Conservation (phyloP, 2,888 invertebrate species). For the Drosophila mimetica region DNA sequence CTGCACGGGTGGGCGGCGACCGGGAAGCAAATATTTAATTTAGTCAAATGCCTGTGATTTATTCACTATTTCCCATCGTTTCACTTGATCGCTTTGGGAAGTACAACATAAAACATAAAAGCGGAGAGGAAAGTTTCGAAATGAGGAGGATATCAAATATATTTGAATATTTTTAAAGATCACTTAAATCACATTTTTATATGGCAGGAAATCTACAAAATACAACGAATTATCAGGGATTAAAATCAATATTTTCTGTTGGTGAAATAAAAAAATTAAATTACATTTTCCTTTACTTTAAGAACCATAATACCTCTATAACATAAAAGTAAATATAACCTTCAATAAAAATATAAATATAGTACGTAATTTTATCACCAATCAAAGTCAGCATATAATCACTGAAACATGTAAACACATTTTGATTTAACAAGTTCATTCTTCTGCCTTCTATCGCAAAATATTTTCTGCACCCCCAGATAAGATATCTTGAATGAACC, state of each 20-base stretch:
- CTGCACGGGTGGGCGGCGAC: constrained; percentile 54
- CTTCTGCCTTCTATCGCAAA: not conserved
- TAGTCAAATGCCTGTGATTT: constrained; percentile 59
- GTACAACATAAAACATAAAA: constrained; percentile 31
- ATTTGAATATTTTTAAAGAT: not conserved
- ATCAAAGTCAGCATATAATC: not conserved
- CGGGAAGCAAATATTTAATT: constrained; percentile 70
- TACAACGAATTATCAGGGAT: no score
- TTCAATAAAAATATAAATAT: not conserved
- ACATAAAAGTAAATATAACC: no score
- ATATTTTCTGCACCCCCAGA: not conserved
- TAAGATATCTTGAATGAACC: not conserved
- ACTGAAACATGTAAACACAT: not conserved
- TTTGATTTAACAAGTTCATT: not conserved
- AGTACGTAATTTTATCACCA: not conserved
- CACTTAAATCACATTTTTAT: not conserved
- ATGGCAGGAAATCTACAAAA: no score
- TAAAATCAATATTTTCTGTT: no score
- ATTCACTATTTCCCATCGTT: constrained; percentile 65
- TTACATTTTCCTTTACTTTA: no score
- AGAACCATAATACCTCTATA: no score
- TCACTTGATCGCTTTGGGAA: constrained; percentile 49
- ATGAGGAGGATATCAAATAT: not conserved
- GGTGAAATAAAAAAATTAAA: no score
- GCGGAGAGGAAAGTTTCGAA: constrained; percentile 25